Conservation (phyloP, 2,797 vertebrate genomes). For the Manis pentadactyla region DNA sequence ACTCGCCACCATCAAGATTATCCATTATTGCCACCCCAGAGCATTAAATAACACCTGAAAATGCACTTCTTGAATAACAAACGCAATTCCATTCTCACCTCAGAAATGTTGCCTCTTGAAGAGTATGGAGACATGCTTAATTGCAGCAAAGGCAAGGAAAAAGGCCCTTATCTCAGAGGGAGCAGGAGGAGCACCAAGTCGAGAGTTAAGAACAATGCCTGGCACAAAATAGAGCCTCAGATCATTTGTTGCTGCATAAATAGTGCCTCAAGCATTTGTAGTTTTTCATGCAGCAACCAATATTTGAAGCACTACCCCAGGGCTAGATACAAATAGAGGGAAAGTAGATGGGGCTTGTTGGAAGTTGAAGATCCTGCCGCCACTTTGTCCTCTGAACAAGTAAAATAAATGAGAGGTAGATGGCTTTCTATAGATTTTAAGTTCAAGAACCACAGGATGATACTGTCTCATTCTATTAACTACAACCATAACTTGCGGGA, state of each 20-base stretch:
- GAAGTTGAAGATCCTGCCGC: background rate
- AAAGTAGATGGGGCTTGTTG: background rate
- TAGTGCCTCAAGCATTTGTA: no score
- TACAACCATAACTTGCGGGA: background rate
- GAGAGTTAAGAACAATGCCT: background rate
- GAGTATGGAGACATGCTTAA: background rate
- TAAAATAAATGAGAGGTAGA: background rate
- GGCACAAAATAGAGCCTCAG: background rate
- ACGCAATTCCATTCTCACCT: background rate
- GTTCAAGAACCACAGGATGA: background rate
- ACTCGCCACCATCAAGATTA: background rate
- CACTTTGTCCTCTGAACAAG: background rate
- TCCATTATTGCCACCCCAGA: background rate
- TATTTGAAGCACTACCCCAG: background rate
- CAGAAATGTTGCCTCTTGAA: background rate
- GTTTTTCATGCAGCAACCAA: no score
- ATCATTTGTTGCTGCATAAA: background rate
- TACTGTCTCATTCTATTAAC: background rate
- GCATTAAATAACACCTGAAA: background rate
- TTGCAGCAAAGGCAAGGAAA: background rate
- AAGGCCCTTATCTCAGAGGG: background rate
- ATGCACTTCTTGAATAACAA: background rate
- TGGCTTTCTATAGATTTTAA: background rate
- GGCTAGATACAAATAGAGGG: background rate
- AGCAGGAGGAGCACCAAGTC: background rate